These are phyloP conservation scores for Aurelia aurita DNA, from an alignment of 30 jellyfish, hydroid and myxozoan species.

Conservation along the genomic window DNA sequence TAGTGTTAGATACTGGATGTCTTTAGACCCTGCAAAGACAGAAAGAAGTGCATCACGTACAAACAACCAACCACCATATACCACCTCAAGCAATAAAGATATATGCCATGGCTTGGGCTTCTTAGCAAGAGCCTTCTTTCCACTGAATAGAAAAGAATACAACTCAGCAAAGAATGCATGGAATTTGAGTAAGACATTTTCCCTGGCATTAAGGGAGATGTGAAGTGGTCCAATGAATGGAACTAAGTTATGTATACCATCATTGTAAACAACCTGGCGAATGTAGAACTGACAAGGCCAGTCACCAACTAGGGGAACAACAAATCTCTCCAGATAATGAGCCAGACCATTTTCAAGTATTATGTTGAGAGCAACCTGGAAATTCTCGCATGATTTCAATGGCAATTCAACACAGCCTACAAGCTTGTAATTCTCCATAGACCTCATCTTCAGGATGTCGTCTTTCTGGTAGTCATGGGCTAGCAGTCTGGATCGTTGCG, in stretches of 20 bases:
- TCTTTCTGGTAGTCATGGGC: constrained; percentile 32
- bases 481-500: constrained; percentile 8
- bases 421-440: too few relatives aligned
- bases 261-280: constrained; percentile 41
- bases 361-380: constrained; percentile 8
- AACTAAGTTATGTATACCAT: constrained; percentile 12
- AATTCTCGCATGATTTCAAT: constrained; percentile 27
- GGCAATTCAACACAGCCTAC: constrained; percentile 38
- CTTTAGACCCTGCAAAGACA: constrained; percentile 21
- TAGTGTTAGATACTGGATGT: too few relatives aligned
- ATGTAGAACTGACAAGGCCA: constrained; percentile 39
- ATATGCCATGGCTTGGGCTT: constrained; percentile 46
- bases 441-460: constrained; percentile 5
- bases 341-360: constrained; percentile 23
- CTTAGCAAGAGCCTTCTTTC: constrained; percentile 47
- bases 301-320: too few relatives aligned
- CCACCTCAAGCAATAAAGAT: constrained; percentile 15
- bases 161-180: constrained; percentile 20
- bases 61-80: constrained; percentile 37
- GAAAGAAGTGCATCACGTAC: constrained; percentile 17
- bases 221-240: constrained; percentile 25
- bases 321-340: constrained; percentile 18
- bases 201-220: constrained; percentile 9
- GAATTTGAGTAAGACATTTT: neutral
- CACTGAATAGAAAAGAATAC: constrained; percentile 10